Evolutionary conservation across 1,140 invertebrate genomes (phyloP).

Genomic region (Cydia strobilella): DNA sequence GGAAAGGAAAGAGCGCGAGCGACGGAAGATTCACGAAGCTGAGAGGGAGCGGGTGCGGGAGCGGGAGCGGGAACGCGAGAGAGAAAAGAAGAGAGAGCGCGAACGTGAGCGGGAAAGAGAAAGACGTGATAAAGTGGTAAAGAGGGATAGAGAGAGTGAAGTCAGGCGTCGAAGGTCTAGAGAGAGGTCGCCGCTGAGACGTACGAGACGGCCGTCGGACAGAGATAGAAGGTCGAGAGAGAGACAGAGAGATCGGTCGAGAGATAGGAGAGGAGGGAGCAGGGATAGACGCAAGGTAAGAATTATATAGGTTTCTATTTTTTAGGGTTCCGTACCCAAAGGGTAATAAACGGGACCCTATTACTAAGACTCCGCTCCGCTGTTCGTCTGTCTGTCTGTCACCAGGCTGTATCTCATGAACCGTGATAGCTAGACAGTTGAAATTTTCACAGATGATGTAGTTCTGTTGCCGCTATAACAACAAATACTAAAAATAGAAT

Average conservation of each 20-base stretch:
- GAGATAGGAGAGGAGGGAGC: constrained; percentile 51
- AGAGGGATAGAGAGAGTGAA: constrained; percentile 47
- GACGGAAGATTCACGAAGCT: constrained; percentile 49
- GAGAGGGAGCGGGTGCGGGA: constrained; percentile 62
- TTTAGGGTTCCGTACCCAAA: too few species aligned
- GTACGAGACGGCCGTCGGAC: constrained; percentile 35
- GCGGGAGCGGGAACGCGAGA: constrained; percentile 55
- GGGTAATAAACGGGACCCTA: too few species aligned
- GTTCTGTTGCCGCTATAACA: too few species aligned
- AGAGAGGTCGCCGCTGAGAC: constrained; percentile 43
- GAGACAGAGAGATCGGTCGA: constrained; percentile 50
- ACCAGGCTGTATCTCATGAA: too few species aligned
- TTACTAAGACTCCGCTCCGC: too few species aligned
- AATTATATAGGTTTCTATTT: neutral
- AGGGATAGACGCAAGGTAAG: constrained; percentile 64
- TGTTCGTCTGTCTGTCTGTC: too few species aligned
- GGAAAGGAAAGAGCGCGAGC: constrained; percentile 60
- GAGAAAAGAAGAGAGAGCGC: constrained; percentile 51
- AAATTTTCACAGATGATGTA: too few species aligned
- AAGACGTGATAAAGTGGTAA: constrained; percentile 51
- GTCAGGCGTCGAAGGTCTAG: constrained; percentile 57
- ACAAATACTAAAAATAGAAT: too few species aligned
- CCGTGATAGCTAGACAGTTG: too few species aligned
- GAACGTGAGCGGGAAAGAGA: constrained; percentile 42
- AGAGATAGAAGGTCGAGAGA: constrained; percentile 64